Conservation (phyloP, 2,797 vertebrate species). For the Parotocinclus haroldoi region DNA sequence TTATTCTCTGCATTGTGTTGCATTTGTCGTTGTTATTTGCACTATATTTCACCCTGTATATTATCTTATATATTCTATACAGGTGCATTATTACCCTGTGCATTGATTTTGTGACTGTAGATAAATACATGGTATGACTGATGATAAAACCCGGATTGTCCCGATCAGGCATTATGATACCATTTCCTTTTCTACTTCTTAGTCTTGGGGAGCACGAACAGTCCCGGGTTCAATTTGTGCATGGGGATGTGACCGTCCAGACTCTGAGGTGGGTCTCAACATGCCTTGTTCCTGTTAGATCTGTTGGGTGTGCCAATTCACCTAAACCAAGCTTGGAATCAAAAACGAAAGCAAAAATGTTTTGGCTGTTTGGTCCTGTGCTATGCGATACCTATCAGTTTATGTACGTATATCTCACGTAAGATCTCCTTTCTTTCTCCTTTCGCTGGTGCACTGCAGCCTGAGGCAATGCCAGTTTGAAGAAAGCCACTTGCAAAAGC, state of each 20-base stretch:
- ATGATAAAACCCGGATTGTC: no score
- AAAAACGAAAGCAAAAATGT: constrained; percentile 3
- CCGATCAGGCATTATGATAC: neutral
- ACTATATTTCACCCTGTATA: no score
- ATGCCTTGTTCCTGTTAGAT: neutral
- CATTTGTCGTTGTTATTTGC: no score
- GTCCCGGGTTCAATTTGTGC: constrained; percentile 68
- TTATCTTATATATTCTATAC: no score
- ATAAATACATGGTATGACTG: no score
- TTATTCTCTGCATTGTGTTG: no score
- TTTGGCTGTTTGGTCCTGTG: no score
- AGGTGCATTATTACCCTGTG: no score
- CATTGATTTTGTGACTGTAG: no score
- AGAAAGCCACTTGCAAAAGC: constrained; percentile 50
- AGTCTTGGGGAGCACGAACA: constrained; percentile 72
- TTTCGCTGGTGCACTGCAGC: constrained; percentile 42
- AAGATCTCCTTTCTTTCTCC: neutral
- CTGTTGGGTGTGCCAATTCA: neutral
- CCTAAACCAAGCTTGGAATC: neutral
- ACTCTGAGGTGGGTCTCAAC: constrained; percentile 71
- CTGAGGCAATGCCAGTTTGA: constrained; percentile 59
- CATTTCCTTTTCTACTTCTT: constrained; percentile 2
- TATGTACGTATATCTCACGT: no score
- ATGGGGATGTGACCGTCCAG: constrained; percentile 53
- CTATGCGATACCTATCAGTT: no score